Evolutionary conservation across 1,140 invertebrate species (phyloP).

Genomic region (Scaptomyza montana): DNA sequence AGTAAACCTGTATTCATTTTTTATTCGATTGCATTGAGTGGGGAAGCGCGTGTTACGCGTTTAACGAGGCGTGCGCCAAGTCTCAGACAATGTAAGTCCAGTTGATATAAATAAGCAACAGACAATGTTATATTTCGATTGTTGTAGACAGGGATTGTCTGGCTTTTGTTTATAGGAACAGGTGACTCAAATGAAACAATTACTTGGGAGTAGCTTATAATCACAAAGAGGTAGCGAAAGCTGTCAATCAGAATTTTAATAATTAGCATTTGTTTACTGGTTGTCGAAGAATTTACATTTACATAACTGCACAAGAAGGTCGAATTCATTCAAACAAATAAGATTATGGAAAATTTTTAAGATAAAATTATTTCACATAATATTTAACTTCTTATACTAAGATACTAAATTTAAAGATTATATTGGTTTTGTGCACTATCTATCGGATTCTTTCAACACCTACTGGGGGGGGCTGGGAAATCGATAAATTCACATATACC

Average conservation of each 20-base stretch:
- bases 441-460: too few relatives aligned
- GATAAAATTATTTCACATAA: too few relatives aligned
- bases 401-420: too few relatives aligned
- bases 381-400: too few relatives aligned
- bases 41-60: not conserved
- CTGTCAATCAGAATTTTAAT: conserved; percentile 1
- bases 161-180: conserved; percentile 21
- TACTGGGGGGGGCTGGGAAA: too few relatives aligned
- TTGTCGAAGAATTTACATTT: not conserved
- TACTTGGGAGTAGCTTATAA: conserved; percentile 2
- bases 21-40: not conserved
- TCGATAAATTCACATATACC: too few relatives aligned
- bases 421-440: too few relatives aligned
- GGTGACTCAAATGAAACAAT: conserved; percentile 18
- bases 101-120: conserved; percentile 13
- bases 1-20: not conserved
- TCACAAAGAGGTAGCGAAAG: conserved; percentile 4
- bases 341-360: too few relatives aligned
- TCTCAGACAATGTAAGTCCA: conserved; percentile 13
- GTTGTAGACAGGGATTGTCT: conserved; percentile 19
- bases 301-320: not conserved
- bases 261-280: not conserved
- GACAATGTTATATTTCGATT: conserved; percentile 7
- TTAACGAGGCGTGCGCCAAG: conserved; percentile 5
- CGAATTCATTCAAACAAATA: not conserved